phyloP scores from a whole-genome alignment of 2,113 vertebrate genomes.

The Morphnarchus princeps region DNA sequence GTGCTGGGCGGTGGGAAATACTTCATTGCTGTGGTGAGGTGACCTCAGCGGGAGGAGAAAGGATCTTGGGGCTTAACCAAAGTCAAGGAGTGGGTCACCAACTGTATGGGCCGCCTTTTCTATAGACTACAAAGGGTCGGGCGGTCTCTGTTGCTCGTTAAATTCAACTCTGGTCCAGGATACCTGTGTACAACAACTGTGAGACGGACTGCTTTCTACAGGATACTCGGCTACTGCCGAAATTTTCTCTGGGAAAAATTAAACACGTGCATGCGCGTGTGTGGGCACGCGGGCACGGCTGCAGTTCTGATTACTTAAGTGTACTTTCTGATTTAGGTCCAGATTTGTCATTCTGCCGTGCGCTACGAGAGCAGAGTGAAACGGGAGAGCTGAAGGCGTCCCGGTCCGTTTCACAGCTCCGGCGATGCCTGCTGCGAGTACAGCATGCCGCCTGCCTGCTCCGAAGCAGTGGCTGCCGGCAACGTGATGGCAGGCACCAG shows the following conservation, averaged over 20 bases:
- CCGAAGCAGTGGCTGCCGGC: background rate
- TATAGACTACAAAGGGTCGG: background rate
- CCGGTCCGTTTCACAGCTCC: background rate
- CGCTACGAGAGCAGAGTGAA: background rate
- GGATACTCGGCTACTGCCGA: background rate
- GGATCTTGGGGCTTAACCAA: too few species aligned
- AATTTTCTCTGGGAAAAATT: background rate
- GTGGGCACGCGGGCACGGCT: background rate
- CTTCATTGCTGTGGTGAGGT: background rate
- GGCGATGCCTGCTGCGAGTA: background rate
- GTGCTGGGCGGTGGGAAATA: background rate
- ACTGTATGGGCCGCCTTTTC: background rate
- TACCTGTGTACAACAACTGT: background rate
- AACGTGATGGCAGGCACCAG: too few species aligned
- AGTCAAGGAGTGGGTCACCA: fast-evolving
- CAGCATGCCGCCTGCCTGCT: background rate
- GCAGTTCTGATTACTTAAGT: background rate
- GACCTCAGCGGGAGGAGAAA: background rate
- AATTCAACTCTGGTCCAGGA: background rate
- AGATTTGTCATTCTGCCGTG: background rate
- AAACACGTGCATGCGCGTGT: too few species aligned
- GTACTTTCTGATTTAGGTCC: background rate
- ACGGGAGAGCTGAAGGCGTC: background rate
- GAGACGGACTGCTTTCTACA: background rate
- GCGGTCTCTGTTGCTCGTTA: background rate